These are phyloP conservation scores for Sphyrna mokarran DNA, from an alignment of 2,113 vertebrate species.

Conservation along the genomic window DNA sequence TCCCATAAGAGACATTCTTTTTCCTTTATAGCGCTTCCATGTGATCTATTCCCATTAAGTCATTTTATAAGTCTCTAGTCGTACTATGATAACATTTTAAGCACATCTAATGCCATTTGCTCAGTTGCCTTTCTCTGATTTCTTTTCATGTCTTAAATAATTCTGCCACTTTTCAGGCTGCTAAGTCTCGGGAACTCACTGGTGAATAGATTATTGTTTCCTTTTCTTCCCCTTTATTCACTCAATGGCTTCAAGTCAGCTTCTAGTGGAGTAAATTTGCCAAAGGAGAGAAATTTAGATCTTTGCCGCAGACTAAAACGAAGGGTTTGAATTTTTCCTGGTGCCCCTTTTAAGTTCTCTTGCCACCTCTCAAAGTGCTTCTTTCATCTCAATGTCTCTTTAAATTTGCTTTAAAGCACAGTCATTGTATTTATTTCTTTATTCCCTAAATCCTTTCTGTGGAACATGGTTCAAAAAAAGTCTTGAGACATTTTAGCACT, in stretches of 20 bases:
- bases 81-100: not conserved
- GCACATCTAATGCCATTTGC: not conserved
- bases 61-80: not conserved
- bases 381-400: not conserved
- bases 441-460: not conserved
- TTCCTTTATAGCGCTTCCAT: not conserved
- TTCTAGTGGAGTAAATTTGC: not conserved
- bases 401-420: not conserved
- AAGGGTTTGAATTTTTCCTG: not conserved
- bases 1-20: not conserved
- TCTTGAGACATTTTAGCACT: not conserved
- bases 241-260: not conserved
- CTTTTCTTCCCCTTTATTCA: not conserved
- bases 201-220: not conserved
- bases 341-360: not conserved
- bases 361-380: not conserved
- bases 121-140: not conserved
- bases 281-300: not conserved
- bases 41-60: not conserved
- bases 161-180: not conserved
- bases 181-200: not conserved
- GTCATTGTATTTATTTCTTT: not conserved
- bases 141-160: not conserved
- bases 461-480: not conserved
- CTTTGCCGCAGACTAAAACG: not conserved